These are phyloP conservation scores for Betta splendens DNA, from an alignment of 2,797 vertebrate genomes.

Conservation along the genomic window DNA sequence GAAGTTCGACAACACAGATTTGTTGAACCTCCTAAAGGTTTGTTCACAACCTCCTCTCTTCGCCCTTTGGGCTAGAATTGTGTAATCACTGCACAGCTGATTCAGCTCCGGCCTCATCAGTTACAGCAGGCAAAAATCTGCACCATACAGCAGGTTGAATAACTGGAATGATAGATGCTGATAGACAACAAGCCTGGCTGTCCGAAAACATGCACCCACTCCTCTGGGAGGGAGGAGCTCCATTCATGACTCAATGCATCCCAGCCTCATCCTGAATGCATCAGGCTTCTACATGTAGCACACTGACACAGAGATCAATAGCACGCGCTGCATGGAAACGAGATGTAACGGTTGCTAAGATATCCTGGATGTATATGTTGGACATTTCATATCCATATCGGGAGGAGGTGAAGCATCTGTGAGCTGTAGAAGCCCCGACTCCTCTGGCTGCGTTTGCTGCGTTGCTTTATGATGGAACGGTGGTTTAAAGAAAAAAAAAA, in stretches of 20 bases:
- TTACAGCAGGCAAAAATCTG: conserved; percentile 22
- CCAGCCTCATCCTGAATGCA: conserved; percentile 65
- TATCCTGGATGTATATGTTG: conserved; percentile 23
- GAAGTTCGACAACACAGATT: too few species aligned
- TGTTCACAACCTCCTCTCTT: neutral
- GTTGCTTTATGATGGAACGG: conserved; percentile 8
- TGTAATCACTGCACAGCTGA: conserved; percentile 1
- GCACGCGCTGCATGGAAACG: conserved; percentile 57
- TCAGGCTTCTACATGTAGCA: conserved; percentile 61
- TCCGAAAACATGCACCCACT: conserved; percentile 32
- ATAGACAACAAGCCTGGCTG: conserved; percentile 8
- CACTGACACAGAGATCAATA: conserved; percentile 65
- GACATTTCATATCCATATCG: conserved; percentile 12
- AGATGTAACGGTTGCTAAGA: conserved; percentile 32
- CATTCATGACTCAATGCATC: conserved; percentile 53
- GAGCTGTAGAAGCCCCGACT: conserved; percentile 15
- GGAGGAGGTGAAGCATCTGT: conserved; percentile 13
- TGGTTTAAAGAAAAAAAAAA: conserved; percentile 1
- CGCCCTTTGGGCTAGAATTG: neutral
- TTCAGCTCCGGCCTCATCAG: neutral
- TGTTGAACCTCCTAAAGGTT: neutral
- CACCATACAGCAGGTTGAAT: too few species aligned
- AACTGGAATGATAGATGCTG: conserved; percentile 13
- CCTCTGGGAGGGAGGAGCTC: conserved; percentile 45
- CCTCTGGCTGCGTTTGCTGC: conserved; percentile 20